A percentile compares a stretch with the other conserved stretches of the same genome.
These are phyloP conservation scores for Lasaia peninsularis DNA, from an alignment of 1,140 invertebrate species.

Conservation along the genomic window DNA sequence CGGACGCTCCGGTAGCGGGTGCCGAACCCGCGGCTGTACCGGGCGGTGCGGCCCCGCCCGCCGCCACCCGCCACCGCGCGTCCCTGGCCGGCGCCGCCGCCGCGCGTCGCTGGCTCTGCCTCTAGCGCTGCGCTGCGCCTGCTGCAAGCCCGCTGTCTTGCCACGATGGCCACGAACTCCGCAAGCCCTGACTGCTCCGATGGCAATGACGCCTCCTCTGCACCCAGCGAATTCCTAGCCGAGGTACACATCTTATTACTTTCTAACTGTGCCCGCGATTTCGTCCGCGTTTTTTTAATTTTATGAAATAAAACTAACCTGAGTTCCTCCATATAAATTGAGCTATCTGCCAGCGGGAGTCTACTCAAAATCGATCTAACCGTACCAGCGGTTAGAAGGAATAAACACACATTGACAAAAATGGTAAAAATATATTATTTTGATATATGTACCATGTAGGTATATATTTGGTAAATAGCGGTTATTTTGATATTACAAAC, in stretches of 20 bases:
- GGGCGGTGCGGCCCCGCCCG: slow-evolving; percentile 30
- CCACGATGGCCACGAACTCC: slow-evolving; percentile 37
- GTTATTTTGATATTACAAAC: too few relatives aligned
- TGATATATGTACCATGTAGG: too few relatives aligned
- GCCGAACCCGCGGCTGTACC: slow-evolving; percentile 46
- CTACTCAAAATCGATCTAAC: too few relatives aligned
- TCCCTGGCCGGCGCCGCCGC: slow-evolving; percentile 22
- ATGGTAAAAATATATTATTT: too few relatives aligned
- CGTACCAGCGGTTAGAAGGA: too few relatives aligned
- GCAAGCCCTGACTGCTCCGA: slow-evolving; percentile 81
- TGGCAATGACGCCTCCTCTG: slow-evolving; percentile 82
- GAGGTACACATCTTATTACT: slow-evolving; percentile 79
- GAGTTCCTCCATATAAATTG: neutral
- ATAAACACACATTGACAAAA: too few relatives aligned
- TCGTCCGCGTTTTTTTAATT: too few relatives aligned
- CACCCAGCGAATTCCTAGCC: slow-evolving; percentile 84
- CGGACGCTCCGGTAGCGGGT: slow-evolving; percentile 30
- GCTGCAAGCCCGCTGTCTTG: slow-evolving; percentile 53
- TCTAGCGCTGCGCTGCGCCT: slow-evolving; percentile 36
- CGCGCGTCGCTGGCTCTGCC: slow-evolving; percentile 33
- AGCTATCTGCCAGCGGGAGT: too few relatives aligned
- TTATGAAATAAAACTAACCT: too few relatives aligned
- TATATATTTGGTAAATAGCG: too few relatives aligned
- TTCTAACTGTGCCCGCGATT: too few relatives aligned
- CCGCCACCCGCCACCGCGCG: slow-evolving; percentile 16